Evolutionary conservation across 2,888 invertebrate genomes (phyloP).

Genomic region (Lamellibrachia satsuma): DNA sequence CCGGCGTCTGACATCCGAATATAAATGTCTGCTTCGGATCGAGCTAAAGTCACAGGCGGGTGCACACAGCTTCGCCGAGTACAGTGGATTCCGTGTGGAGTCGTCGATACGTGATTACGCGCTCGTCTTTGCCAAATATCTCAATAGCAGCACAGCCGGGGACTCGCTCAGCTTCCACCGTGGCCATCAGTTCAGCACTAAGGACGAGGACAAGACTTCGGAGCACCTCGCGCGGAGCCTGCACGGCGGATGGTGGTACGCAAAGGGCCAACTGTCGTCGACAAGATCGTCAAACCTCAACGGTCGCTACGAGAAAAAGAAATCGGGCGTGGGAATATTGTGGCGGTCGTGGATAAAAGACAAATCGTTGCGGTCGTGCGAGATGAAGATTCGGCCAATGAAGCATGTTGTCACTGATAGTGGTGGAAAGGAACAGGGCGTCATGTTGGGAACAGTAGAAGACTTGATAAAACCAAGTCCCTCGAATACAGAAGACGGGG

Average conservation of each 20-base stretch:
- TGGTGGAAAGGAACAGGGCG: neutral
- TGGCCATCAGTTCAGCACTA: neutral
- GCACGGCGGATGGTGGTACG: neutral
- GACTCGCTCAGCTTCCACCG: neutral
- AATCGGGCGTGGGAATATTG: neutral
- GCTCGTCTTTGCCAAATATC: neutral
- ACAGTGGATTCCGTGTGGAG: neutral
- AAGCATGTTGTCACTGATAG: neutral
- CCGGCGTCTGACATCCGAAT: neutral
- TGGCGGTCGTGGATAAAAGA: neutral
- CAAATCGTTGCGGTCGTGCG: neutral
- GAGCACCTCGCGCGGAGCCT: neutral
- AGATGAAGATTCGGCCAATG: conserved; percentile 4
- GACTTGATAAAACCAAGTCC: neutral
- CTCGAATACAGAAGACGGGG: neutral
- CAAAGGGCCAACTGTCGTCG: neutral
- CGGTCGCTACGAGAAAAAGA: neutral
- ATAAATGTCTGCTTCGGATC: neutral
- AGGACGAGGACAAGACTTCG: neutral
- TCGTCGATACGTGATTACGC: neutral
- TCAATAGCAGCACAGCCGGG: neutral
- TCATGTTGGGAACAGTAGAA: neutral
- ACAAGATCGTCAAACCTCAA: neutral
- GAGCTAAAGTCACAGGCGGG: neutral
- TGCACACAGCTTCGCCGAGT: neutral